Base-by-base conservation (phyloP, 1,140 invertebrate genomes). In the Heliconius congener region DNA sequence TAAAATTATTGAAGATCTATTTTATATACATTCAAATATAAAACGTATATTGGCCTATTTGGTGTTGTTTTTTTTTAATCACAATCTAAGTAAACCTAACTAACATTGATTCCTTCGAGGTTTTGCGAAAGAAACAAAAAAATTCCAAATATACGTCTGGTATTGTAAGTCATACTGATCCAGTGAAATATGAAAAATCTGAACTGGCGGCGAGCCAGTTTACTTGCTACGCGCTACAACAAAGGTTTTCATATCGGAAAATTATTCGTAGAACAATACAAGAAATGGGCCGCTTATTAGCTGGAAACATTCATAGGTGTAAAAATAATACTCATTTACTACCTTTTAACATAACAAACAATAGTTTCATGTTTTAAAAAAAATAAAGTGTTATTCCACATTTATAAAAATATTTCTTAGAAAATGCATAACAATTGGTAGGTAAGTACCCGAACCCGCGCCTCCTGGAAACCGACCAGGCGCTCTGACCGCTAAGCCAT, bases 161-260 rank as follows among this genome's bases (percentile, higher is more conserved):
- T 46, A 76, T 71, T 81, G 72, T 81, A 71, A 81, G 75, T 78
- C 66, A 66, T 13, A 71, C 80, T 78, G 80, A 81, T 81, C 73
- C 80, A 70, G 66, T 77, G 76, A 81, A 78, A 81, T 75, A 81
- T 81, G 76, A 78, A 78, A 81, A 72, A 78, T 78, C 75, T 42
- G 50, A 74, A 81, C 73, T 77, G 76, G 80, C 76, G 76, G 72
- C 46, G 73, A 52, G 76, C 80, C 80, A 81, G 76, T 72, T 42
- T 78, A 73, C 73, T 77, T 71, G 42, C 66, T 77, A 71, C 72
- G 71, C 76, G 11, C 23, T 72, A 77, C 46, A 66, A 80, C 71
- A 76, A 76, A 76, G 42, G 71, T 76, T 76, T 80, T 71, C 50
- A 71, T 73, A 66, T 66, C 37, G 11, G 71, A 73, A 34, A 66